Base-by-base conservation (phyloP, 2,797 vertebrate species). In the Enteromius treurensis region DNA sequence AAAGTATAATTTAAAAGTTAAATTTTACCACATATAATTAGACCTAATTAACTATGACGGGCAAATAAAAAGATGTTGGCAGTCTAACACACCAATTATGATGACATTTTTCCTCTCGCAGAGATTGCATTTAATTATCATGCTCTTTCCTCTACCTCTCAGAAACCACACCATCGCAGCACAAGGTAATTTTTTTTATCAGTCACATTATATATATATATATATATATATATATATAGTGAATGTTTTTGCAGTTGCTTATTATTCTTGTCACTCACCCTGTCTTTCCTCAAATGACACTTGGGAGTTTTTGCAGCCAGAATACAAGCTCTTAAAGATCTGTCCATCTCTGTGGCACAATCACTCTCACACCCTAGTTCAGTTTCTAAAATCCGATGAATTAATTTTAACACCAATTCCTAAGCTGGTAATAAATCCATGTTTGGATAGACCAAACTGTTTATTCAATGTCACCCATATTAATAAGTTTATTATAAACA, bases 71-170 rank as follows among this genome's bases (percentile, higher is more conserved):
- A 81, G 65, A 83, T 84, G 85, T 83, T 86, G 84, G 69, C 82
- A 83, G 84, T 83, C 68, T 75, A 32, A 45, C 82, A 67, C 70
- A 79, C 79, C 86, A 88, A 86, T 90, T 89, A 87, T 80, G 78
- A 81, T 78, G 80, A 84, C 88, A 87, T 86, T 86, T 82, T 82
- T 84, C 77, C 60, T 64, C 75, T 76, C 6, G 15, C 73, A 60
- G 75, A 81, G 76, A 85, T 88, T 86, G 80, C n/a, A 55, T 87
- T 83, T 87, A 88, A 87, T 90, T 87, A 83, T 83, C 49, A 84
- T 78, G 74, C 69, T 80, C 42, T 86, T 83, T 55, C 6, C 40
- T 64, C 65, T 70, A 73, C 70, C 51, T 86, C 80, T 78, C 82
- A 79, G 67, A 45, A 78, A 65, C 60, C 29, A 64, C 77, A 81